phyloP scores from a whole-genome alignment of 2,797 vertebrate genomes.

The Buceros bicornis region DNA sequence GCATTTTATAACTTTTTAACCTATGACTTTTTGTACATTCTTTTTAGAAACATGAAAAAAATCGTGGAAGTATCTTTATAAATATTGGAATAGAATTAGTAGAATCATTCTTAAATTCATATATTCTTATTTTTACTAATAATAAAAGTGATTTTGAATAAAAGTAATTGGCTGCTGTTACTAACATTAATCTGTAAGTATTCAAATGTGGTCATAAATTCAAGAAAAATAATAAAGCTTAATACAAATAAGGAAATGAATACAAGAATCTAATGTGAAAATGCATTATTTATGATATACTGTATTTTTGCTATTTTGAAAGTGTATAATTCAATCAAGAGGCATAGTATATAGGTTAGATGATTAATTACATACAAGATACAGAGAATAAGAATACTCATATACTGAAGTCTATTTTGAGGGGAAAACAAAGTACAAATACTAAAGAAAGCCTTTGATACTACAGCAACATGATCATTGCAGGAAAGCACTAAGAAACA shows the following conservation, averaged over 20 bases:
- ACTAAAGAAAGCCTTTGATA: background rate
- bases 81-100: background rate
- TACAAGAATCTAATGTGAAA: background rate
- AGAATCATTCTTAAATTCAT: background rate
- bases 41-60: background rate
- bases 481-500: background rate
- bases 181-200: background rate
- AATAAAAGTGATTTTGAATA: background rate
- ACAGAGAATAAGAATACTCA: background rate
- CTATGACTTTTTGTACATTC: background rate
- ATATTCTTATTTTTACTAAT: background rate
- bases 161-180: background rate
- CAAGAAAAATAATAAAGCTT: background rate
- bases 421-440: background rate
- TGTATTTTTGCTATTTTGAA: background rate
- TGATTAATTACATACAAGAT: background rate
- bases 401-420: background rate
- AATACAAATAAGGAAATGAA: background rate
- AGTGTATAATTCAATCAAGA: background rate
- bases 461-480: background rate
- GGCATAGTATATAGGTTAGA: background rate
- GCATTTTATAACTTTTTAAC: background rate
- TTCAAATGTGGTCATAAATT: background rate
- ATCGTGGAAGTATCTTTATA: background rate
- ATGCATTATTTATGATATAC: background rate